Base-by-base conservation (phyloP, 2,888 invertebrate species). In the Lasioglossum pauxillum region DNA sequence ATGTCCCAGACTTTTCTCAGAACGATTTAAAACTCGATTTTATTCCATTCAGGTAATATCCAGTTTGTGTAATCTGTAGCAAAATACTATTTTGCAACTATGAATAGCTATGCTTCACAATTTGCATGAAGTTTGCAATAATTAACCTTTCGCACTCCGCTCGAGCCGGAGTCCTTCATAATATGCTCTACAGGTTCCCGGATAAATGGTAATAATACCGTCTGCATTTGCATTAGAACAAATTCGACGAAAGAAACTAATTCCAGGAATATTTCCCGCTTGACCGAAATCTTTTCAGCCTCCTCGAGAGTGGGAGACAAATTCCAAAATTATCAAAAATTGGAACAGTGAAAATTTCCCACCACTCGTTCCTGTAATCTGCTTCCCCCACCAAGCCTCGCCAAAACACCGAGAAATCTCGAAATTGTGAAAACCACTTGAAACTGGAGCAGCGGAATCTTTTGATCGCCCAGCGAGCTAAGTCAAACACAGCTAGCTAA, bases 401-500 rank as follows among this genome's bases (percentile, higher is more conserved):
- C 5, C 10, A 0, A 67, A 67, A 19, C 19, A n/a, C 10, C n/a
- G 4, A 69, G 4, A 69, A 38, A 35, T 3, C 19, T 23, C 12
- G 0, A 16, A 67, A 35, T 19, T 67, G 19, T 4, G 46, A 35
- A 67, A 19, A 67, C 5, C 35, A 23, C 1, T 35, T 2, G 3
- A 31, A 67, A 67, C 35, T 23, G 41, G 69, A 38, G 38, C 77
- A 27, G 75, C 75, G 83, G 77, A 77, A 82, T 71, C 73, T 71
- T 79, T 84, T 80, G 74, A 82, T 75, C 82, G n/a, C 31, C 8
- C 23, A 5, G 27, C 60, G 67, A 57, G 87, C 41, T 75, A 89
- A 78, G 84, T 82, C 84, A 90, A 88, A 88, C 90, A 90, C 12
- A 80, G 83, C 53, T 87, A 88, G 83, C 53, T 87, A 88, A 90